Conservation (phyloP, 2,888 invertebrate genomes). For the Aspidiotus rigidus region DNA sequence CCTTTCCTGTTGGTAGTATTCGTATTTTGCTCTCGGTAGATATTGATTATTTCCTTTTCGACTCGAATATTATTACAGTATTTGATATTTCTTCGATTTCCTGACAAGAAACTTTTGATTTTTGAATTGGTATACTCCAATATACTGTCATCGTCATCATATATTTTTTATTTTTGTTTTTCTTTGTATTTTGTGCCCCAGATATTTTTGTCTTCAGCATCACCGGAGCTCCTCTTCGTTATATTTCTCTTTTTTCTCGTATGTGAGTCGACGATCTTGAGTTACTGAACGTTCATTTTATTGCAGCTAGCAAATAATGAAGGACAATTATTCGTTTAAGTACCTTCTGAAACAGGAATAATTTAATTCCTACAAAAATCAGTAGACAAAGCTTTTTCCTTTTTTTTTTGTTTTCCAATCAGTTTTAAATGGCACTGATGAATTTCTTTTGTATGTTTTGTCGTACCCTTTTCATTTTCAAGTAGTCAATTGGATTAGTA, state of each 20-base stretch:
- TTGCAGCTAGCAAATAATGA: too few relatives aligned
- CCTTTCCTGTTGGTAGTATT: conserved; percentile 3
- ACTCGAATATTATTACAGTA: background rate
- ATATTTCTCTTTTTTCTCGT: too few relatives aligned
- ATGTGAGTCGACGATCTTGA: too few relatives aligned
- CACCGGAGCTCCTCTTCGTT: too few relatives aligned
- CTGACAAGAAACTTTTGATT: too few relatives aligned
- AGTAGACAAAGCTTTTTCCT: background rate
- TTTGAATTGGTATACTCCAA: too few relatives aligned
- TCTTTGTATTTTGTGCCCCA: too few relatives aligned
- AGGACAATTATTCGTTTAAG: too few relatives aligned
- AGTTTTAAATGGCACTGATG: background rate
- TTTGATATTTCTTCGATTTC: background rate
- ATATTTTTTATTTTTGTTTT: too few relatives aligned
- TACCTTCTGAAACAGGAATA: background rate
- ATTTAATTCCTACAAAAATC: background rate
- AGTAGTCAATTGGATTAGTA: background rate
- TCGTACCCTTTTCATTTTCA: background rate
- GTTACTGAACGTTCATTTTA: too few relatives aligned
- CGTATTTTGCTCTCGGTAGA: background rate
- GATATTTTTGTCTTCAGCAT: background rate
- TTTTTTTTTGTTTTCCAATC: background rate
- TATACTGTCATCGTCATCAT: too few relatives aligned
- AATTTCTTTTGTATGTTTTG: background rate
- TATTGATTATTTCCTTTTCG: background rate